These are phyloP conservation scores for Cavia aperea DNA, from an alignment of 2,113 vertebrate species.

Conservation along the genomic window DNA sequence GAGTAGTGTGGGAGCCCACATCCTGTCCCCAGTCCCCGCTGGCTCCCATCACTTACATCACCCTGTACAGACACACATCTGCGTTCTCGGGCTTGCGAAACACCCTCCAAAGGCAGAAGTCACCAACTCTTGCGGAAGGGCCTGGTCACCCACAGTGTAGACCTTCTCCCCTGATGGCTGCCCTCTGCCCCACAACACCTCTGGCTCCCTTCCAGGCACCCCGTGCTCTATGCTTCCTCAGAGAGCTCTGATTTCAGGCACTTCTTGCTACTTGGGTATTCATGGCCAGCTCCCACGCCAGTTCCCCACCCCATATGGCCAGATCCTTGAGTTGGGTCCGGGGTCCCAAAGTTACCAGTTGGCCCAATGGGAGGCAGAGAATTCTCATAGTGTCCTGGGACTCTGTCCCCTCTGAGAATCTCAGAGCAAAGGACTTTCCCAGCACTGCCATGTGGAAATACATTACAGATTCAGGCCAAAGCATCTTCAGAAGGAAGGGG, in stretches of 20 bases:
- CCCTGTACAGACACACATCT: not conserved
- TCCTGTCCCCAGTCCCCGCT: not conserved
- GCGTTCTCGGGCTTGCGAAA: conserved; percentile 39
- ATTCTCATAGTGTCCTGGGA: not conserved
- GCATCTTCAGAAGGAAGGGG: not conserved
- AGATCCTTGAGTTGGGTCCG: not conserved
- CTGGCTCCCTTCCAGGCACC: not conserved
- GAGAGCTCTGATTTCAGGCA: conserved; percentile 35
- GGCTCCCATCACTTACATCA: not conserved
- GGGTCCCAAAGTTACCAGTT: not conserved
- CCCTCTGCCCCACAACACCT: not conserved
- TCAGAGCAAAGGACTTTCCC: not conserved
- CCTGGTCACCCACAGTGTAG: not conserved
- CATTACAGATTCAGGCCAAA: not conserved
- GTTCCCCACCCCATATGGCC: not conserved
- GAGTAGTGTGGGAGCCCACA: not conserved
- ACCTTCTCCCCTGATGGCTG: not conserved
- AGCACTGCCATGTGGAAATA: not conserved
- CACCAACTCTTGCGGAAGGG: conserved; percentile 32
- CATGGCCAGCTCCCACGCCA: not conserved
- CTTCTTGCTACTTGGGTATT: conserved; percentile 21
- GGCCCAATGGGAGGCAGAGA: not conserved
- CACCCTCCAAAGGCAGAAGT: conserved; percentile 62
- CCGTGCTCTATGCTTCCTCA: not conserved
- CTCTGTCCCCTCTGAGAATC: not conserved